Conservation (phyloP, 1,140 invertebrate species). For the Arctopsyche grandis region DNA sequence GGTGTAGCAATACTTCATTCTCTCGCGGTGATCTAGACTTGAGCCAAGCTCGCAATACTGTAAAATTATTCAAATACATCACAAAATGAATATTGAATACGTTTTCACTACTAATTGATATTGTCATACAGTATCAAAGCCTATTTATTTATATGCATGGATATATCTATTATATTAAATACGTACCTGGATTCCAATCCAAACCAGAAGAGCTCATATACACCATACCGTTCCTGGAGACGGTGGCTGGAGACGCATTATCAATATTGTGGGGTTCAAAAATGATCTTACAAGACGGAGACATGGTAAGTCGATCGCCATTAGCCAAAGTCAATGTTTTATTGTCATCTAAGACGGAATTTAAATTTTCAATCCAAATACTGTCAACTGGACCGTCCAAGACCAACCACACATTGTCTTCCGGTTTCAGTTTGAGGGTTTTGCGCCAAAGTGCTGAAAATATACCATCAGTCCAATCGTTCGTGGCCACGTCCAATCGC, state of each 20-base stretch:
- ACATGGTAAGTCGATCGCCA: conserved; percentile 92
- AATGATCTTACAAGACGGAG: conserved; percentile 92
- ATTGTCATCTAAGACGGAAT: conserved; percentile 96
- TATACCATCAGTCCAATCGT: conserved; percentile 98
- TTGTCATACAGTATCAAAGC: no score
- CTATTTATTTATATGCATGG: no score
- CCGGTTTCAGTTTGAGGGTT: conserved; percentile 88
- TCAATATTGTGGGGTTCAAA: conserved; percentile 98
- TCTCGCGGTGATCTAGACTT: conserved; percentile 78
- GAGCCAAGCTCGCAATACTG: conserved; percentile 81
- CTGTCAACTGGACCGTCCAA: conserved; percentile 96
- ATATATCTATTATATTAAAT: background rate
- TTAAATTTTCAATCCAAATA: conserved; percentile 98
- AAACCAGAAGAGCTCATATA: conserved; percentile 97
- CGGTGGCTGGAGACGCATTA: conserved; percentile 95
- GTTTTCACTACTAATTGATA: background rate
- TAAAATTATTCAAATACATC: background rate
- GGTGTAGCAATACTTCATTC: conserved; percentile 76
- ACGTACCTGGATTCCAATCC: conserved; percentile 83
- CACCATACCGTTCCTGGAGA: conserved; percentile 96
- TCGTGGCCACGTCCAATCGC: conserved; percentile 92
- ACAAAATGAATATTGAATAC: conserved; percentile 34
- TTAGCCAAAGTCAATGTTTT: conserved; percentile 94
- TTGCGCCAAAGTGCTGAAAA: conserved; percentile 96
- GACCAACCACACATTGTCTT: conserved; percentile 91